Base-by-base conservation (phyloP, 2,888 invertebrate species). In the Dioctria linearis region DNA sequence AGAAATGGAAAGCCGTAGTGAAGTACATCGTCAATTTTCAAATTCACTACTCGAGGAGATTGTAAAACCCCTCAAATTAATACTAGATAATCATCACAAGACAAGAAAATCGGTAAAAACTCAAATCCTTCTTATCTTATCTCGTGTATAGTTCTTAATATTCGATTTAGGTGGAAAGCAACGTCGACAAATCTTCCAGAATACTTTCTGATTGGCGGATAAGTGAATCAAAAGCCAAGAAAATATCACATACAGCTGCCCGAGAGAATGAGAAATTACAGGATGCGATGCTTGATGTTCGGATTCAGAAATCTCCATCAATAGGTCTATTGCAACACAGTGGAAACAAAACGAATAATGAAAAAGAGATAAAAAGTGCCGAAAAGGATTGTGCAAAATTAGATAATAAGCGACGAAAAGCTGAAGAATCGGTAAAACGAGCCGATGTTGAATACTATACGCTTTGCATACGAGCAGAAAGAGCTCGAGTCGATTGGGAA, bases 391-490 rank as follows among this genome's bases (percentile, higher is more conserved):
- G 91, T 82, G 92, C 91, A 49, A 93, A 97, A 92, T 89, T 97
- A 86, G 96, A 96, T 88, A 93, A 95, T 81, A 96, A 98, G 87
- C 93, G 96, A 86, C 92, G 94, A 84, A 97, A 97, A 89, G 95
- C 96, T 40, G 96, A 96, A 89, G 96, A 97, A 86, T 93, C 95
- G 4, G 95, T 97, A 49, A 94, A 96, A 86, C 95, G 97, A 87
- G 95, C 96, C 75, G 98, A 98, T 89, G 94, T 96, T 82, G 97
- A 98, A 86, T 98, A 98, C 89, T 97, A 97, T 86, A 96, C 96
- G 83, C 92, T 95, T 75, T 97, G 97, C 86, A 94, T 97, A 83
- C 93, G 96, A 85, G 95, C 97, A 46, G 98, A 98, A 90, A 91
- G 96, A 85, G 94, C 96, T 37, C 93, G 96, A 3, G 89, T 98